Percentiles rank a stretch among this genome's conserved stretches.
Evolutionary conservation across 2,797 vertebrate genomes (phyloP).

Genomic region (Coilia nasus): DNA sequence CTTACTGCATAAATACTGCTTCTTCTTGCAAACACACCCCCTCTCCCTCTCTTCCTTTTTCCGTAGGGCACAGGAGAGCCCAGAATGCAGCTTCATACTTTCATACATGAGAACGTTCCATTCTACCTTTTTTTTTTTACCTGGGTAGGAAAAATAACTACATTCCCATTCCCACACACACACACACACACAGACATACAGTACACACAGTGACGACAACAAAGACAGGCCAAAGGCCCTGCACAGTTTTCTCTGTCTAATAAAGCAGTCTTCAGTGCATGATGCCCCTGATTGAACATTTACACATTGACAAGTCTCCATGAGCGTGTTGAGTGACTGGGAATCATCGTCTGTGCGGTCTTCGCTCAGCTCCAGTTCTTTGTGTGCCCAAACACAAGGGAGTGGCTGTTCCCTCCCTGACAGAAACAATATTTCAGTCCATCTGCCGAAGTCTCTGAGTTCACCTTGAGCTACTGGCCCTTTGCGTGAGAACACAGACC

Average conservation of each 20-base stretch:
- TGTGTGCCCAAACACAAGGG: constrained; percentile 27
- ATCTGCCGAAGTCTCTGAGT: constrained; percentile 4
- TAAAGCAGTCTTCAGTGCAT: neutral
- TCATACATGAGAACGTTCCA: neutral
- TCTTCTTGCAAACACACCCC: constrained; percentile 1
- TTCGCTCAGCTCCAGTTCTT: constrained; percentile 21
- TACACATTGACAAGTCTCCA: neutral
- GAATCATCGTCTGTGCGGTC: neutral
- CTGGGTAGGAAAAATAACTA: neutral
- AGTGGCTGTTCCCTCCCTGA: constrained; percentile 23
- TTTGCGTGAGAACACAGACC: neutral
- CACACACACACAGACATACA: neutral
- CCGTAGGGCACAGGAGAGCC: constrained; percentile 46
- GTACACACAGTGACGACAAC: no score
- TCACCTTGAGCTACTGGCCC: constrained; percentile 11
- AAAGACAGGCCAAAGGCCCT: neutral
- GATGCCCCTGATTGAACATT: neutral
- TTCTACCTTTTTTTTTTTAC: neutral
- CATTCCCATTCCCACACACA: neutral
- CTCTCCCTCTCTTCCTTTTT: constrained; percentile 27
- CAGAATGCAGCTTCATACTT: constrained; percentile 60
- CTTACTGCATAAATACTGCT: neutral
- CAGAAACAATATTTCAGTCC: neutral
- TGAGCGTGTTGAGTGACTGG: constrained; percentile 16
- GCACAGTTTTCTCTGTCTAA: neutral